phyloP scores from a whole-genome alignment of 2,113 vertebrate genomes.

The Muntiacus muntjak region DNA sequence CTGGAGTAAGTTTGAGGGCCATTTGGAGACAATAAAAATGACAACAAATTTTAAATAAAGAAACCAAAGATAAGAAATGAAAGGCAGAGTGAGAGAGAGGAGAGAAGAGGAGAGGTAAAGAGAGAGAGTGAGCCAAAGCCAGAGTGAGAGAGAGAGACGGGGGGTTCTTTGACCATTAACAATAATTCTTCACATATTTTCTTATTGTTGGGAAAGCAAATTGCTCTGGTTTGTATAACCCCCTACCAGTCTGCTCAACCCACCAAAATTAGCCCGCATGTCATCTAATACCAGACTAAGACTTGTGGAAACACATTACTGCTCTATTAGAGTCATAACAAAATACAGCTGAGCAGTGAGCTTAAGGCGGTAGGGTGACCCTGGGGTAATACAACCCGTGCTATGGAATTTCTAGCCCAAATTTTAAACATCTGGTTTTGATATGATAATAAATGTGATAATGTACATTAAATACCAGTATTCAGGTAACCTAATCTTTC shows the following conservation, averaged over 20 bases:
- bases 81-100: background rate
- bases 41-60: background rate
- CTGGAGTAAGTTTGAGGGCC: background rate
- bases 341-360: constrained; percentile 59
- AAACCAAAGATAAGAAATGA: background rate
- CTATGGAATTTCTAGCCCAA: constrained; percentile 62
- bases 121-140: background rate
- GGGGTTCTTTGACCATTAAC: background rate
- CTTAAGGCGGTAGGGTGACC: constrained; percentile 34
- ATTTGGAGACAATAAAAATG: background rate
- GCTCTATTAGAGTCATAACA: constrained; percentile 27
- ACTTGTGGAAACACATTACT: constrained; percentile 59
- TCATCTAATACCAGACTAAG: constrained; percentile 63
- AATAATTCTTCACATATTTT: constrained; percentile 61
- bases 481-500: constrained; percentile 58
- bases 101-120: background rate
- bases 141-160: background rate
- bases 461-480: constrained; percentile 45
- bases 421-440: constrained; percentile 59
- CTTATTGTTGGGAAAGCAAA: constrained; percentile 64
- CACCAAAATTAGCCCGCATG: constrained; percentile 57
- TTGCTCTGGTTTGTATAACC: constrained; percentile 69
- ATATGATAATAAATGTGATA: constrained; percentile 58
- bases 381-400: constrained; percentile 25
- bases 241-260: constrained; percentile 52